phyloP scores from a whole-genome alignment of 2,797 vertebrate species.

The Poecile montanus region DNA sequence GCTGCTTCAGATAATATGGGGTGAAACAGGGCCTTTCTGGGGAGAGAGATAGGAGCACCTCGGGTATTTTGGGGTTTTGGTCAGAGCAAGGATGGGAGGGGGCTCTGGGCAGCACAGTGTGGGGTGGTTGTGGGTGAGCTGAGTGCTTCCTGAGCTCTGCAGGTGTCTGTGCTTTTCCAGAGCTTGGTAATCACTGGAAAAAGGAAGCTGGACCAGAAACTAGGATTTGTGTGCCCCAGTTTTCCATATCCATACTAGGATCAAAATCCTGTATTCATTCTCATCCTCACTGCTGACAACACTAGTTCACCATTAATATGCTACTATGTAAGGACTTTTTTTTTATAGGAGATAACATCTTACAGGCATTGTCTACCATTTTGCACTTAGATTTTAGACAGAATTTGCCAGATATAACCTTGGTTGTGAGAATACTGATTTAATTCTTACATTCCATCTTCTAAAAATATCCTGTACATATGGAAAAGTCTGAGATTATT shows the following conservation, averaged over 20 bases:
- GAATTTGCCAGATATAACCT: neutral
- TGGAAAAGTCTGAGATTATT: neutral
- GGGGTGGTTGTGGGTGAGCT: neutral
- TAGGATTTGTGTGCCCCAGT: neutral
- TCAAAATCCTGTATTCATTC: neutral
- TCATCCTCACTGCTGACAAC: neutral
- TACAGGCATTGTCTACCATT: neutral
- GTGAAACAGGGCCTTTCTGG: fast-evolving
- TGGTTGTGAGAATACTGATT: neutral
- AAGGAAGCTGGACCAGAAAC: neutral
- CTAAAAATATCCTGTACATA: neutral
- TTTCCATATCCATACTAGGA: neutral
- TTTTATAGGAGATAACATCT: neutral
- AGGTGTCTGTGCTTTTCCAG: neutral
- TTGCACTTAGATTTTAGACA: neutral
- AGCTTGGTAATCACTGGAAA: neutral
- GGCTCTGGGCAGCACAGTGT: fast-evolving
- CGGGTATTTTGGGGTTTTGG: neutral
- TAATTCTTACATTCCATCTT: neutral
- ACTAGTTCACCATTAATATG: neutral
- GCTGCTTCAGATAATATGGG: neutral
- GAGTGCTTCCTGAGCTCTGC: neutral
- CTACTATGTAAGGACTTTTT: neutral
- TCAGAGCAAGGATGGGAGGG: neutral
- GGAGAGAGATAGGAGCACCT: neutral